Evolutionary conservation across 2,113 vertebrate species (phyloP).

Genomic region (Myodes glareolus): DNA sequence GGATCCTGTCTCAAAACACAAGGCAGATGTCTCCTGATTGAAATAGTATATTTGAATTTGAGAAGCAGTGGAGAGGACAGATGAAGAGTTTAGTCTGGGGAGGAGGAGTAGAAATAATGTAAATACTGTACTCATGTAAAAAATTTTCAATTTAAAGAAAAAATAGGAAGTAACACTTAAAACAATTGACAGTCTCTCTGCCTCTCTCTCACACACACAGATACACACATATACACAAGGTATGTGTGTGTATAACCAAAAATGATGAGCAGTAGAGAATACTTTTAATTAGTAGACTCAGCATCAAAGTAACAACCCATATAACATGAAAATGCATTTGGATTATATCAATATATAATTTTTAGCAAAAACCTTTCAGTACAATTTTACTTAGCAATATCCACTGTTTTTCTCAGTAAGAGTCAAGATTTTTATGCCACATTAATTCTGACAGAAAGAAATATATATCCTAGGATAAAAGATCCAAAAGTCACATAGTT

Average conservation of each 20-base stretch:
- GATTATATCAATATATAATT: neutral
- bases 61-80: neutral
- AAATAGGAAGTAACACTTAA: neutral
- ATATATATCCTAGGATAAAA: neutral
- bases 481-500: neutral
- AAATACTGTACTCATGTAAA: neutral
- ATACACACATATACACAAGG: neutral
- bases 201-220: neutral
- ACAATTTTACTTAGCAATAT: neutral
- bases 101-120: neutral
- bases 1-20: neutral
- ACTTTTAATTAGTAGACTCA: neutral
- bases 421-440: neutral
- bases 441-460: neutral
- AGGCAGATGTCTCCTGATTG: neutral
- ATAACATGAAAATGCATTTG: neutral
- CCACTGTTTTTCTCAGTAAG: neutral
- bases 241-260: neutral
- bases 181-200: neutral
- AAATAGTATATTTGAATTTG: neutral
- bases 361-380: slow-evolving; percentile 33
- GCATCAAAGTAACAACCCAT: neutral
- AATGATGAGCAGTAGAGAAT: neutral
- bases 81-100: neutral
- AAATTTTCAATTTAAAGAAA: neutral